Evolutionary conservation across 1,140 invertebrate species (phyloP).

Genomic region (Drosophila kanapiae): DNA sequence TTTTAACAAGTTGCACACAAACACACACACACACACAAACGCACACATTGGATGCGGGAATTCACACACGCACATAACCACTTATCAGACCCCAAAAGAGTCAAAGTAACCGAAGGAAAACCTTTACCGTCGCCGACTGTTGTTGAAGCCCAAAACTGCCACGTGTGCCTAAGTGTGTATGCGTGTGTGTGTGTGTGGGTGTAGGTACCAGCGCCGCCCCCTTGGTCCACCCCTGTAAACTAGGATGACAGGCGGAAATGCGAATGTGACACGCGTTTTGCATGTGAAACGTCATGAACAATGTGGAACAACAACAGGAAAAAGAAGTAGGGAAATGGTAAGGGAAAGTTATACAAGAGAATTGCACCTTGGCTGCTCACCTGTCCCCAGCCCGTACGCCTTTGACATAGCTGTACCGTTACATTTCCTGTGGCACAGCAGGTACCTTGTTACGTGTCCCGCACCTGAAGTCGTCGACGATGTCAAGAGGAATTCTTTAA

Average conservation of each 20-base stretch:
- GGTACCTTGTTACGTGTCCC: slow-evolving; percentile 20
- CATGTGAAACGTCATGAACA: slow-evolving; percentile 83
- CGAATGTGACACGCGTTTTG: slow-evolving; percentile 84
- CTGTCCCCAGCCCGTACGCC: not conserved
- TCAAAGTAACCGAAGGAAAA: slow-evolving; percentile 76
- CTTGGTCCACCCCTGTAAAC: slow-evolving; percentile 42
- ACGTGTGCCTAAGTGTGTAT: slow-evolving; percentile 21
- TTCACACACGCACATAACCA: slow-evolving; percentile 50
- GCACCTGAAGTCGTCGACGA: slow-evolving; percentile 24
- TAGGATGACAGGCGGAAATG: slow-evolving; percentile 83
- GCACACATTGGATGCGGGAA: slow-evolving; percentile 17
- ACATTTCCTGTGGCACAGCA: slow-evolving; percentile 49
- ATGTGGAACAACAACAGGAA: slow-evolving; percentile 35
- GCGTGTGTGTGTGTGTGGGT: not conserved
- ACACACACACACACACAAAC: slow-evolving; percentile 42
- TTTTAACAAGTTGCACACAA: slow-evolving; percentile 83
- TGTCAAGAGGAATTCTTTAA: slow-evolving; percentile 14
- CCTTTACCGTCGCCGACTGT: slow-evolving; percentile 49
- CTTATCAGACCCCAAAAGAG: slow-evolving; percentile 62
- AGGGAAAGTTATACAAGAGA: slow-evolving; percentile 32
- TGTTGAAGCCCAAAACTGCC: slow-evolving; percentile 73
- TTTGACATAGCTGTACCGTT: slow-evolving; percentile 11
- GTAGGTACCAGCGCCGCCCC: not conserved
- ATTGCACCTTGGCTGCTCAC: slow-evolving; percentile 8
- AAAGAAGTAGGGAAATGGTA: not conserved